These are phyloP conservation scores for Mythimna pallens DNA, from an alignment of 2,888 invertebrate species.

Conservation along the genomic window DNA sequence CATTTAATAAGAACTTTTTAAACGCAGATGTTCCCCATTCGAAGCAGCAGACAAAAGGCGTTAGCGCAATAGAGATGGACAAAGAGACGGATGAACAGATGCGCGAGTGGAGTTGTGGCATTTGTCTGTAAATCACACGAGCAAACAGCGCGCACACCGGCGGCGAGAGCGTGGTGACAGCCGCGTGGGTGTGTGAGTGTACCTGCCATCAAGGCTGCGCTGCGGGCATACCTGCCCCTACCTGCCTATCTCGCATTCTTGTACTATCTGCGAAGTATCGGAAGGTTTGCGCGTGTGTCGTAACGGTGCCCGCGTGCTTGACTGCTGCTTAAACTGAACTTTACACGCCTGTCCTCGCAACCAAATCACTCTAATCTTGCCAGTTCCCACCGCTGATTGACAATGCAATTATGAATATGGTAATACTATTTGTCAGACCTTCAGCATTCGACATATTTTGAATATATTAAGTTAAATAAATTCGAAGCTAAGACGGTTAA, in stretches of 20 bases:
- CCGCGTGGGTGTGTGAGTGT: conserved; percentile 68
- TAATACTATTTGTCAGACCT: conserved; percentile 77
- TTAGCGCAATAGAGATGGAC: conserved; percentile 83
- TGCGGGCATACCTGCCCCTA: conserved; percentile 80
- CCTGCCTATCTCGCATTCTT: conserved; percentile 86
- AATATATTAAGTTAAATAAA: conserved; percentile 50
- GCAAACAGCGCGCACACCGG: conserved; percentile 83
- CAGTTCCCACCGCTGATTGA: conserved; percentile 77
- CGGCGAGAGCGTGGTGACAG: conserved; percentile 57
- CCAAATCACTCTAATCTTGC: conserved; percentile 73
- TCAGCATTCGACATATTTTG: conserved; percentile 61
- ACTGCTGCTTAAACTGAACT: conserved; percentile 71
- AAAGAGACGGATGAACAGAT: conserved; percentile 85
- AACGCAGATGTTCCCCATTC: conserved; percentile 80
- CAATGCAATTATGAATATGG: conserved; percentile 82
- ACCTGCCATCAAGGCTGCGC: conserved; percentile 74
- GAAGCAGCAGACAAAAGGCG: conserved; percentile 80
- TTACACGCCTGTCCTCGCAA: conserved; percentile 76
- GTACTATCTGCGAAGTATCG: conserved; percentile 84
- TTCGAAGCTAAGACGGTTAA: conserved; percentile 37
- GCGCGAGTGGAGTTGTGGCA: conserved; percentile 81
- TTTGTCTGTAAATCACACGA: conserved; percentile 89
- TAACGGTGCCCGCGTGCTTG: conserved; percentile 81
- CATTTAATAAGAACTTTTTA: conserved; percentile 76
- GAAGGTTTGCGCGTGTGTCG: conserved; percentile 76